Conservation (phyloP, 2,888 invertebrate species). For the Choristoneura rosaceana region DNA sequence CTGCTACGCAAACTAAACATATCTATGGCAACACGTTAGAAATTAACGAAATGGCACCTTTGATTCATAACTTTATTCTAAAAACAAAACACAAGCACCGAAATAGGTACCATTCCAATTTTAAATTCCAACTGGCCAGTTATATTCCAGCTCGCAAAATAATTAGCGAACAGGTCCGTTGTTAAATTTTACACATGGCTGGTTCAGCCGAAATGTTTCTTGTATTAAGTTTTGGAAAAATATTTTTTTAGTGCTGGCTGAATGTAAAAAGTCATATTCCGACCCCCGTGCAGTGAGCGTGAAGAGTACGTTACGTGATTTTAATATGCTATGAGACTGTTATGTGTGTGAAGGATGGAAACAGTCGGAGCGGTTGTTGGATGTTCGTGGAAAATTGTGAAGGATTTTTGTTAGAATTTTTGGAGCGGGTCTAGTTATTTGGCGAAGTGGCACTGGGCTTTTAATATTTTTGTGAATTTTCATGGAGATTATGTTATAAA, state of each 20-base stretch:
- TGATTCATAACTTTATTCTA: not conserved
- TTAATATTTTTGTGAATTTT: not conserved
- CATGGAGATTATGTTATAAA: too few species aligned
- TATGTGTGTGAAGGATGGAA: slow-evolving; percentile 19
- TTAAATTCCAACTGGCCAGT: slow-evolving; percentile 30
- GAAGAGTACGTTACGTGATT: slow-evolving; percentile 40
- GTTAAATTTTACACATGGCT: slow-evolving; percentile 40
- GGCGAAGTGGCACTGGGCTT: not conserved
- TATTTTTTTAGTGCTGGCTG: slow-evolving; percentile 37
- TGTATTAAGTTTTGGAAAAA: slow-evolving; percentile 38
- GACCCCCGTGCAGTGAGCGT: slow-evolving; percentile 36
- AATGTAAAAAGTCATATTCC: slow-evolving; percentile 35
- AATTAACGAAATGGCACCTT: too few species aligned
- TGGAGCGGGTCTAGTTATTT: not conserved
- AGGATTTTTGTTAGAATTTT: slow-evolving; percentile 14
- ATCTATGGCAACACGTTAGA: too few species aligned
- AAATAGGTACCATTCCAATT: slow-evolving; percentile 28
- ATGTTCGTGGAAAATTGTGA: slow-evolving; percentile 26
- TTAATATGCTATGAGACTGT: slow-evolving; percentile 37
- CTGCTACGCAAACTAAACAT: not conserved
- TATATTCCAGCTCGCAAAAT: slow-evolving; percentile 31
- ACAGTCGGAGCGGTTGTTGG: slow-evolving; percentile 13
- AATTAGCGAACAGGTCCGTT: slow-evolving; percentile 38
- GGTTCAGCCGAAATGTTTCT: slow-evolving; percentile 35
- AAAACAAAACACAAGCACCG: slow-evolving; percentile 2